phyloP scores from a whole-genome alignment of 1,140 invertebrate species.

The Diachasmimorpha longicaudata region DNA sequence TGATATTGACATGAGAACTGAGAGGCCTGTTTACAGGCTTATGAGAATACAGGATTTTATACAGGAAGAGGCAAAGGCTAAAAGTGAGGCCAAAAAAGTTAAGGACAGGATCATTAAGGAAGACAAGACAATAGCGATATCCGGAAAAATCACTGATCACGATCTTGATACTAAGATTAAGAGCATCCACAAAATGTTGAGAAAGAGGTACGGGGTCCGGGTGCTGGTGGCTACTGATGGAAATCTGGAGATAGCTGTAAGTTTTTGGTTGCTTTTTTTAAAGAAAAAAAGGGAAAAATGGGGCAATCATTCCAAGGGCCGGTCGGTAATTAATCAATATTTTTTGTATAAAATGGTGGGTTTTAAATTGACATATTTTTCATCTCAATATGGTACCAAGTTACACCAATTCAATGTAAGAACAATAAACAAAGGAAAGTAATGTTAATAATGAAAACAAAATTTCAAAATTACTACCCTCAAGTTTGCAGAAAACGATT shows the following conservation, averaged over 20 bases:
- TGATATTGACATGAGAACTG: conserved; percentile 68
- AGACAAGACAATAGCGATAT: conserved; percentile 57
- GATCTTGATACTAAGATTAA: conserved; percentile 67
- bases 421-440: too few relatives aligned
- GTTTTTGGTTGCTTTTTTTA: conserved; percentile 9
- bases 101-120: conserved; percentile 36
- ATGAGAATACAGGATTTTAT: conserved; percentile 52
- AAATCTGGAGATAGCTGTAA: conserved; percentile 55
- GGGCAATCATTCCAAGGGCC: too few relatives aligned
- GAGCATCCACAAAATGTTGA: conserved; percentile 69
- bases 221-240: conserved; percentile 64
- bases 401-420: too few relatives aligned
- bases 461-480: too few relatives aligned
- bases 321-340: too few relatives aligned
- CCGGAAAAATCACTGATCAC: conserved; percentile 68
- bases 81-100: conserved; percentile 8
- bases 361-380: too few relatives aligned
- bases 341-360: too few relatives aligned
- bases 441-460: too few relatives aligned
- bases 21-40: conserved; percentile 69
- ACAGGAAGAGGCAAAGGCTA: conserved; percentile 51
- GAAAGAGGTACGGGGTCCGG: conserved; percentile 68
- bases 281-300: too few relatives aligned
- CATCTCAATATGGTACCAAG: too few relatives aligned
- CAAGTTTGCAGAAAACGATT: too few relatives aligned